Percentiles rank a stretch among this genome's conserved stretches.
phyloP scores from a whole-genome alignment of 1,140 invertebrate genomes.

The Drosophila ironensis region DNA sequence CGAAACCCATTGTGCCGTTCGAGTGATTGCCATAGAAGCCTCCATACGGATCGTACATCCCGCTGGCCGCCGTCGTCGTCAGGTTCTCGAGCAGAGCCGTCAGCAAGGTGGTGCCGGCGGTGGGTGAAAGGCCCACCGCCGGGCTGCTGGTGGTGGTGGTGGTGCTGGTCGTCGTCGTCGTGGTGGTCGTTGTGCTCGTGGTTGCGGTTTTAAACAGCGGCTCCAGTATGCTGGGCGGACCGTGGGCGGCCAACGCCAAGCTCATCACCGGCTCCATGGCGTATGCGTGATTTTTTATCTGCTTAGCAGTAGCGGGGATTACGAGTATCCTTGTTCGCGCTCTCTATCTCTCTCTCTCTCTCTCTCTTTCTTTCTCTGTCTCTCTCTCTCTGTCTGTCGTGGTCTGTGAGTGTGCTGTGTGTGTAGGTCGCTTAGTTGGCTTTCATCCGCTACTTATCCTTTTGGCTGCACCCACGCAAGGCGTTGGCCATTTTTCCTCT shows the following conservation, averaged over 20 bases:
- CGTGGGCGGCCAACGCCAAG: conserved; percentile 72
- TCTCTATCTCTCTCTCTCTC: background rate
- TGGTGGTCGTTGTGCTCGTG: conserved; percentile 71
- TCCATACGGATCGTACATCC: conserved; percentile 56
- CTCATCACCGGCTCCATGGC: conserved; percentile 75
- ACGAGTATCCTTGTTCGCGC: background rate
- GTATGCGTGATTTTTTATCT: conserved; percentile 59
- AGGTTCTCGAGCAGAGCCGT: conserved; percentile 66
- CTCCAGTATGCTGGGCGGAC: conserved; percentile 77
- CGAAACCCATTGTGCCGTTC: conserved; percentile 80
- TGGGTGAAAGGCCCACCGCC: conserved; percentile 38
- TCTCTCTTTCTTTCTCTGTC: background rate
- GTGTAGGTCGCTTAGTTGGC: conserved; percentile 23
- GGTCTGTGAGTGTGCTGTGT: conserved; percentile 4
- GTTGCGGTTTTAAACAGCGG: conserved; percentile 78
- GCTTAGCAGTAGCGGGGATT: conserved; percentile 13
- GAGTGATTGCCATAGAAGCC: conserved; percentile 57
- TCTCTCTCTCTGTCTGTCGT: background rate
- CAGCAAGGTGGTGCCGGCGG: conserved; percentile 53
- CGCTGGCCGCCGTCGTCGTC: conserved; percentile 62
- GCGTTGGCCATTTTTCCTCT: conserved; percentile 61
- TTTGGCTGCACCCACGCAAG: conserved; percentile 66
- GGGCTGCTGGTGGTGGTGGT: conserved; percentile 53
- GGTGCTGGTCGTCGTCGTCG: conserved; percentile 67
- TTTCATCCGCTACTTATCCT: conserved; percentile 54